Base-by-base conservation (phyloP, 30 jellyfish, hydroid and myxozoan genomes). In the Turritopsis dohrnii region DNA sequence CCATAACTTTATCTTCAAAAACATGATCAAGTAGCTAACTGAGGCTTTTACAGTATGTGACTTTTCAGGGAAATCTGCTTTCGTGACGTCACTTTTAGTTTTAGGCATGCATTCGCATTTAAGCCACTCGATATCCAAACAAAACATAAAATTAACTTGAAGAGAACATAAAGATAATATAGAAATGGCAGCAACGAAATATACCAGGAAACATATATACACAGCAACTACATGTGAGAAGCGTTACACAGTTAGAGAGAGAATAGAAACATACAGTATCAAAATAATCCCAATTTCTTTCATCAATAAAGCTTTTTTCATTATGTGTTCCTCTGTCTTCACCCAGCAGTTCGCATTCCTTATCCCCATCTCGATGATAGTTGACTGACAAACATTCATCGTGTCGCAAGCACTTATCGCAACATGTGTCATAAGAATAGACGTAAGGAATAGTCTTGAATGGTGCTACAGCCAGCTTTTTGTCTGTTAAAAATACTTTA, bases 341-440 rank as follows among this genome's bases (percentile, higher is more conserved):
- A n/a, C 31, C 77, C 9, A 69, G 22, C 30, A 69, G 19, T 69
- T 69, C 77, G 19, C 77, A 69, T n/a, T 27, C 22, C 16, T 69
- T 9, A n/a, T n/a, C 28, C 19, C 77, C 22, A 7, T 21, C 8
- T 7, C 16, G 16, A n/a, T 9, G 17, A 19, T 69, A 69, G 30
- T 69, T 69, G 31, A 69, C 77, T n/a, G 77, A 69, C 22, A 69
- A 23, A 19, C 77, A 69, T 69, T 27, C 77, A 0, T 69, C 30
- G 17, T 69, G 28, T 69, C 31, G 16, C 19, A 69, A 69, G 19
- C 77, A 69, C 28, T 7, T 8, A 27, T 69, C 30, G 0, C 77
- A 69, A 69, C 77, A 69, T n/a, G 28, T 27, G 9, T 69, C 77
- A 16, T 19, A 23, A 23, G 30, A 16, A 8, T 9, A 8, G 0